phyloP scores from a whole-genome alignment of 2,888 invertebrate species.

The Xylocampa areola region DNA sequence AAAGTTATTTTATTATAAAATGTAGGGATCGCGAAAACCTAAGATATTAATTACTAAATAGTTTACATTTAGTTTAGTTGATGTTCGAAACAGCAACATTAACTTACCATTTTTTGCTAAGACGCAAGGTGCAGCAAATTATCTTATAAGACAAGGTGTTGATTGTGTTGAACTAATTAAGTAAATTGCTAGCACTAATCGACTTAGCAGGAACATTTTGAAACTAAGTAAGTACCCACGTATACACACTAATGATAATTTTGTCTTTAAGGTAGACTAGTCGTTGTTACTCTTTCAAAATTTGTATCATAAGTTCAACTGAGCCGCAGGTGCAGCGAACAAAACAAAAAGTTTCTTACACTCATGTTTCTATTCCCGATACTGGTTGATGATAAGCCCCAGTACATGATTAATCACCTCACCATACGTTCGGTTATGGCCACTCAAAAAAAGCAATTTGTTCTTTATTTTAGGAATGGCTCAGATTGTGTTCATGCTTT shows the following conservation, averaged over 20 bases:
- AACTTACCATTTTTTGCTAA: neutral
- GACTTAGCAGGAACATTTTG: neutral
- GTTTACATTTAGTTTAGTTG: too few relatives aligned
- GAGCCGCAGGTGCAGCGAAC: constrained; percentile 51
- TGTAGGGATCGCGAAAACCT: too few relatives aligned
- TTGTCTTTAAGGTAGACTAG: too few relatives aligned
- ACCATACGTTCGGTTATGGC: constrained; percentile 57
- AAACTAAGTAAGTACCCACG: neutral
- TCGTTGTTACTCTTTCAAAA: constrained; percentile 4
- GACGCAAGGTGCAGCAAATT: neutral
- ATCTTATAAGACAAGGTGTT: neutral
- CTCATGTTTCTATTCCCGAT: constrained; percentile 64
- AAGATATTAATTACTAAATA: too few relatives aligned
- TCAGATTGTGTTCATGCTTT: constrained; percentile 51
- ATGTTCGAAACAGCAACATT: neutral
- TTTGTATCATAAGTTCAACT: constrained; percentile 17
- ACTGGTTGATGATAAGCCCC: constrained; percentile 65
- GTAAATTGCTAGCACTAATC: neutral
- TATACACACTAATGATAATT: too few relatives aligned
- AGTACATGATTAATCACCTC: constrained; percentile 68
- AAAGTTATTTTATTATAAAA: too few relatives aligned
- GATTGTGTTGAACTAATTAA: neutral
- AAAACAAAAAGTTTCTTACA: constrained; percentile 46
- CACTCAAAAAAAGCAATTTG: constrained; percentile 69
- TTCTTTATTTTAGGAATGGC: constrained; percentile 64